Evolutionary conservation across 1,140 invertebrate species (phyloP).

Genomic region (Paralvinella palmiformis): DNA sequence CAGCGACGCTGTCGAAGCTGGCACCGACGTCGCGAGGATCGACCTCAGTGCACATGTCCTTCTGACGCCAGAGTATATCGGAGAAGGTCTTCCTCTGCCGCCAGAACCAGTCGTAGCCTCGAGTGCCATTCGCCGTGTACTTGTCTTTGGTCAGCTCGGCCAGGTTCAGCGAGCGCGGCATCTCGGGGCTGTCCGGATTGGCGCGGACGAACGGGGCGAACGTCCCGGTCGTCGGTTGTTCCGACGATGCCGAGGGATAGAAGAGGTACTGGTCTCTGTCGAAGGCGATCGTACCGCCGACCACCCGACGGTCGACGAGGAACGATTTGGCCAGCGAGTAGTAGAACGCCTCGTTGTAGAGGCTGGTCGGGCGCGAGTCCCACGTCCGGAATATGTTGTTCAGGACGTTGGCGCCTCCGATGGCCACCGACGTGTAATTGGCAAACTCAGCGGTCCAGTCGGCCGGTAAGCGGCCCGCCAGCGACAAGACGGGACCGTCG

Average conservation of each 20-base stretch:
- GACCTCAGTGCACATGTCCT: background rate
- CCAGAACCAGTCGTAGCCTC: conserved; percentile 18
- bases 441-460: background rate
- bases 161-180: background rate
- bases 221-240: background rate
- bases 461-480: too few species aligned
- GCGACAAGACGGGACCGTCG: too few species aligned
- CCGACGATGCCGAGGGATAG: conserved; percentile 41
- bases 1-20: background rate
- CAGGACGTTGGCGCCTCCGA: conserved; percentile 4
- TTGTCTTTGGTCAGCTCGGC: conserved; percentile 5
- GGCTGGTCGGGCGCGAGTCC: background rate
- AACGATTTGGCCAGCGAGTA: background rate
- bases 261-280: conserved; percentile 75
- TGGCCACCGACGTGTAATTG: background rate
- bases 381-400: conserved; percentile 12
- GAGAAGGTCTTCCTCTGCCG: conserved; percentile 12
- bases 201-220: conserved; percentile 16
- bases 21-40: background rate
- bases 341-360: conserved; percentile 11
- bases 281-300: conserved; percentile 79
- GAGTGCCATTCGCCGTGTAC: conserved; percentile 12
- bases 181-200: background rate
- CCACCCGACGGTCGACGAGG: conserved; percentile 55
- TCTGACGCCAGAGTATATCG: conserved; percentile 2